Evolutionary conservation across 1,140 invertebrate genomes (phyloP), one percentile per base, ranked within the genome.

Genomic region (Carposina sasakii): DNA sequence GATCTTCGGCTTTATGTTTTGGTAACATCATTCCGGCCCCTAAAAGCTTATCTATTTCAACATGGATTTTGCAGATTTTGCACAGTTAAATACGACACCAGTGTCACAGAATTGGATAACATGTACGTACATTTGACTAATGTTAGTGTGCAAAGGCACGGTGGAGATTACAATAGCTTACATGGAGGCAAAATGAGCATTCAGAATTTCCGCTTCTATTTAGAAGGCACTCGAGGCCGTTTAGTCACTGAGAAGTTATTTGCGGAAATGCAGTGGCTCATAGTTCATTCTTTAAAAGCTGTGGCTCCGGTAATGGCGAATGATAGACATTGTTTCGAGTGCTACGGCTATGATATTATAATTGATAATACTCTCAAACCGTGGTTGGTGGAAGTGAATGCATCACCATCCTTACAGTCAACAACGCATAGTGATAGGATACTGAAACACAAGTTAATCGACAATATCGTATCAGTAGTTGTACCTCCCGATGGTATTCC

Each of bases 371-470:
- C 90, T 52, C 74, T 97, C 21, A 94, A 94, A 48, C 95, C 95
- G 0, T 96, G 94, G 94, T 85, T 97, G 6, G 87, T 98, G 5
- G 95, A 97, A 85, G 91, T 97, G 0, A 99, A 98, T 78, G 96
- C 97, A 0, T 98, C 96, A 0, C 97, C 97, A 0, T 98, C 96
- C 0, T 78, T 98, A 4, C 95, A 95, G 5, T 96, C 96, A 0
- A 99, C 97, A 0, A 99, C 97, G 0, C 93, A 94, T 0, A 97
- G 96, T 71, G 97, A 99, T 77, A 87, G 96, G 58, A 97, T 98
- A 63, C 88, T 98, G 48, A 99, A 99, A 75, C 95, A 96, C 68
- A 97, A 97, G 86, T 83, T 99, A 9, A 95, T 99, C 48, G 95
- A 97, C 67, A 97, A 98, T 81, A 95, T 98, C 47, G 86, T 98